Percentiles rank a stretch among this genome's conserved stretches.
Conservation (phyloP, 2,888 invertebrate genomes). For the Lacanobia oleracea region DNA sequence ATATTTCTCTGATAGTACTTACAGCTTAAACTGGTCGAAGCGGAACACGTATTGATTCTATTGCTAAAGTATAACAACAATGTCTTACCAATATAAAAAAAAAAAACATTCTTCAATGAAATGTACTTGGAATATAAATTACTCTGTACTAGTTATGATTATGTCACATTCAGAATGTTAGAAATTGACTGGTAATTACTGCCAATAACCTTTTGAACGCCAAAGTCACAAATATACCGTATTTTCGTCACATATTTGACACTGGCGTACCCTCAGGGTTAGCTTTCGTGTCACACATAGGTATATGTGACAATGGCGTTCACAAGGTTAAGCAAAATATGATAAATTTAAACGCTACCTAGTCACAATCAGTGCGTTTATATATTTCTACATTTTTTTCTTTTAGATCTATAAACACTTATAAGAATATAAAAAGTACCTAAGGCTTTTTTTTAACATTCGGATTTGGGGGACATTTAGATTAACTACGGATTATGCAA, state of each 20-base stretch:
- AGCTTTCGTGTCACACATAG: too few species aligned
- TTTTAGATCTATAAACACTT: background rate
- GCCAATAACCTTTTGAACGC: background rate
- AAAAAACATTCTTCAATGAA: background rate
- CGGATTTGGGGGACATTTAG: background rate
- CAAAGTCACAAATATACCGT: too few species aligned
- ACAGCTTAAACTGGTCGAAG: background rate
- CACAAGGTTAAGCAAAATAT: too few species aligned
- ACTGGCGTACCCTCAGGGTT: too few species aligned
- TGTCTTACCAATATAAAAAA: constrained; percentile 3
- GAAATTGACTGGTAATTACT: background rate
- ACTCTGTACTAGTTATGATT: constrained; percentile 1
- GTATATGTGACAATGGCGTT: too few species aligned
- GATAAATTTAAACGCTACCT: background rate
- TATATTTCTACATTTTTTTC: background rate
- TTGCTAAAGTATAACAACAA: background rate
- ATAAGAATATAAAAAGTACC: too few species aligned
- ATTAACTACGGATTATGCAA: background rate
- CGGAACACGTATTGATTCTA: background rate
- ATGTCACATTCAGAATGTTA: constrained; percentile 13
- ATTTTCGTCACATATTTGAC: too few species aligned
- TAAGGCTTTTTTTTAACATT: constrained; percentile 33
- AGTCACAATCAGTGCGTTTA: constrained; percentile 2
- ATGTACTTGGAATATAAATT: background rate
- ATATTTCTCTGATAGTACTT: too few species aligned